Percentiles rank a stretch among this genome's conserved stretches.
Conservation (phyloP, 2,113 vertebrate genomes). For the Chionis minor region DNA sequence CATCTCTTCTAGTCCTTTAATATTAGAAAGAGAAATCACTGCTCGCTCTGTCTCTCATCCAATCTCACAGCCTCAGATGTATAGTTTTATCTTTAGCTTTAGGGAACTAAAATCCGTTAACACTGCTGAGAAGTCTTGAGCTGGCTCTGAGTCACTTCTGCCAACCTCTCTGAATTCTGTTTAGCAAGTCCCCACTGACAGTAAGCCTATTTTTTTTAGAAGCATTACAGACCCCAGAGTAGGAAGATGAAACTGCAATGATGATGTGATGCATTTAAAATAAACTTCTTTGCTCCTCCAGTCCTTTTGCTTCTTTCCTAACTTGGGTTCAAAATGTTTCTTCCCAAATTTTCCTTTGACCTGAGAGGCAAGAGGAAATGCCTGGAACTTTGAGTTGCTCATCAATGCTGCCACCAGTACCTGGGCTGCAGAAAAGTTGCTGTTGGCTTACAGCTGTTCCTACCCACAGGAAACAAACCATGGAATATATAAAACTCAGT, state of each 20-base stretch:
- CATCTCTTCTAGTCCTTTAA: neutral
- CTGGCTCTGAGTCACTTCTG: conserved; percentile 43
- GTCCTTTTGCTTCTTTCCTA: neutral
- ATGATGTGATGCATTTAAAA: conserved; percentile 30
- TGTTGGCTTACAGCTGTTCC: neutral
- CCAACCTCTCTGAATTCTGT: conserved; percentile 39
- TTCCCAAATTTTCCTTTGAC: neutral
- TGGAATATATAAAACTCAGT: neutral
- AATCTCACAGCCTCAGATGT: neutral
- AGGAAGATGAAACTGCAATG: conserved; percentile 41
- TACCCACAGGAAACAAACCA: neutral
- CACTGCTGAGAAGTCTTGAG: conserved; percentile 21
- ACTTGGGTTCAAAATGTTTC: neutral
- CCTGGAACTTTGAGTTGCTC: neutral
- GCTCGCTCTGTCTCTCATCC: neutral
- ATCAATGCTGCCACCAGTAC: neutral
- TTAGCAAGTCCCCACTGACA: neutral
- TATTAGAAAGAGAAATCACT: neutral
- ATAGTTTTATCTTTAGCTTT: conserved; percentile 36
- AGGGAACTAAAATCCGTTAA: conserved; percentile 34
- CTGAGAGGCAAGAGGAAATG: neutral
- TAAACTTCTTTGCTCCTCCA: conserved; percentile 16
- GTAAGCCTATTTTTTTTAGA: conserved; percentile 33
- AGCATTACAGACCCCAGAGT: conserved; percentile 15
- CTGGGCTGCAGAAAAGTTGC: neutral